Evolutionary conservation across 2,888 invertebrate genomes (phyloP), one percentile per base, ranked within the genome.

Genomic region (Palloptera scutellata): DNA sequence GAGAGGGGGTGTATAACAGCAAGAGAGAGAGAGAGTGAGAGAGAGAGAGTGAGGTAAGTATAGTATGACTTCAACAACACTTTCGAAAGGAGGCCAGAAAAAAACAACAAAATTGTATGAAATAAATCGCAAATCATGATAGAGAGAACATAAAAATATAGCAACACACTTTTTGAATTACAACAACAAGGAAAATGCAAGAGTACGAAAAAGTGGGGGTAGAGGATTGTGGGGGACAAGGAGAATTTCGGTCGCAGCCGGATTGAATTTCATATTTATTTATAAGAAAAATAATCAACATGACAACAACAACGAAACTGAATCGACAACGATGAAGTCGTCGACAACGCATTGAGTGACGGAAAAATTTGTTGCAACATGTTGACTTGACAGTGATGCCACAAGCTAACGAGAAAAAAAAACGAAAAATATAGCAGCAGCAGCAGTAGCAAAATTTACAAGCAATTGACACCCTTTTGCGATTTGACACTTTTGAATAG

Each of bases 301-400:
- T 13, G 11, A 43, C 9, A 51, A 51, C 6, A 48, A 48, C 13
- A 13, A 41, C 41, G 40, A 48, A 52, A 45, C 51, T 20, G n/a
- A 52, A 52, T 4, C 51, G 45, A 43, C 45, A 57, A 54, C 43
- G 42, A 52, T 42, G 59, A 59, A 42, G 15, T 15, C 13, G 43
- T 15, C 15, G 48, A 52, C 51, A 42, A 65, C 42, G 40, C 59
- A 48, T 15, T 64, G 64, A 65, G 59, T 65, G 66, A 66, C 54
- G 54, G 48, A 40, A 42, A 48, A 64, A 40, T 43, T 9, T 64
- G 64, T 69, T 72, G 81, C 78, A 82, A 77, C 81, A 81, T 82
- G 78, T 80, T 80, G 82, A 76, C 75, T 75, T 81, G 81, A 82
- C 82, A 79, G 72, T 72, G 72, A 68, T 67, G 71, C 61, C 58